Percentiles rank a stretch among this genome's conserved stretches.
phyloP scores from a whole-genome alignment of 2,113 vertebrate genomes.

The Calonectris borealis region DNA sequence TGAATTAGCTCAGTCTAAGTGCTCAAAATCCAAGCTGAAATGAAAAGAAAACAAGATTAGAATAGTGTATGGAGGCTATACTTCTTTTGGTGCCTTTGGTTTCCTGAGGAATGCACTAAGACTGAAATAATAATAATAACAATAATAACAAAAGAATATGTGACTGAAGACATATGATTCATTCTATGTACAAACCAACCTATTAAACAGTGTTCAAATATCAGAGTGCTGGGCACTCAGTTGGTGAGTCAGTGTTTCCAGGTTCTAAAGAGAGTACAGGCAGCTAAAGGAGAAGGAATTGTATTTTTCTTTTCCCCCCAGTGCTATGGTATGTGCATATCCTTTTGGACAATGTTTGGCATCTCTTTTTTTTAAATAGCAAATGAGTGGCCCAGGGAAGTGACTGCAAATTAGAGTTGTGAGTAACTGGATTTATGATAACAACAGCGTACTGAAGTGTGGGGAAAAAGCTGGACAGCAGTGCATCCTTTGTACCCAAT shows the following conservation, averaged over 20 bases:
- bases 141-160: neutral
- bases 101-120: neutral
- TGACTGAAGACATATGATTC: neutral
- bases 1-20: conserved; percentile 55
- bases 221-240: neutral
- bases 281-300: neutral
- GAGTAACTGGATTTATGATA: neutral
- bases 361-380: neutral
- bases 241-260: neutral
- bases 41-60: neutral
- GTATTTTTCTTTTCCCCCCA: neutral
- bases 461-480: neutral
- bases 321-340: neutral
- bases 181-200: neutral
- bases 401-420: neutral
- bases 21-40: neutral
- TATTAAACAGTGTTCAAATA: neutral
- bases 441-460: neutral
- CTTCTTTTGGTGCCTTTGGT: neutral
- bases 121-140: neutral
- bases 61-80: neutral
- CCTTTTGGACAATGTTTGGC: neutral
- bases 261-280: neutral
- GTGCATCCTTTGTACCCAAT: neutral
- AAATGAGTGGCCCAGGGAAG: neutral